Conservation (phyloP, 2,113 vertebrate species). For the Paratilapia polleni region DNA sequence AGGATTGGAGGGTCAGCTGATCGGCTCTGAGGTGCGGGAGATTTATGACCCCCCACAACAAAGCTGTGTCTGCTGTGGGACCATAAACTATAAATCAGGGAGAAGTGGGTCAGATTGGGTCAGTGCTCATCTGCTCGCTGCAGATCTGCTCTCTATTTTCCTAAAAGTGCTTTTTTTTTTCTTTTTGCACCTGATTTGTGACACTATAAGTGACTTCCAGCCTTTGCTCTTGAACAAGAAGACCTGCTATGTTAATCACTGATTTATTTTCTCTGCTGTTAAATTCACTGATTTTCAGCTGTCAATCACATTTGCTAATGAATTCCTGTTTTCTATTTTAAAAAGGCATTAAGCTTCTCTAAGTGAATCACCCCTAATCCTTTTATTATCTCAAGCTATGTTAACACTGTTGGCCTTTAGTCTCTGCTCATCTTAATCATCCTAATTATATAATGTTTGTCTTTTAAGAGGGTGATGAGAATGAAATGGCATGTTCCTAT, state of each 20-base stretch:
- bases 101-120: slow-evolving; percentile 80
- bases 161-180: slow-evolving; percentile 16
- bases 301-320: slow-evolving; percentile 52
- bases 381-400: slow-evolving; percentile 48
- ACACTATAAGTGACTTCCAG: slow-evolving; percentile 22
- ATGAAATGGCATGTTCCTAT: slow-evolving; percentile 15
- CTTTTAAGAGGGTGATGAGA: slow-evolving; percentile 50
- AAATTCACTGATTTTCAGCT: not conserved
- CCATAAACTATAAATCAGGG: slow-evolving; percentile 77
- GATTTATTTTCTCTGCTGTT: not conserved
- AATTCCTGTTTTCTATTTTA: slow-evolving; percentile 44
- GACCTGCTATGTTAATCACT: not conserved
- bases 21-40: slow-evolving; percentile 67
- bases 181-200: not conserved
- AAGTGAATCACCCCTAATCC: slow-evolving; percentile 62
- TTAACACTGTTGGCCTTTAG: slow-evolving; percentile 63
- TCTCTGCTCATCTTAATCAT: slow-evolving; percentile 55
- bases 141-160: slow-evolving; percentile 52
- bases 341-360: slow-evolving; percentile 45
- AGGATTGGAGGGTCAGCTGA: slow-evolving; percentile 69
- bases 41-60: slow-evolving; percentile 81
- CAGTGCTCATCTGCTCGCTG: slow-evolving; percentile 68
- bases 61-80: slow-evolving; percentile 74
- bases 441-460: slow-evolving; percentile 62
- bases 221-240: not conserved